Base-by-base conservation (phyloP, 2,888 invertebrate genomes). In the Dicyrtoma fusca region DNA sequence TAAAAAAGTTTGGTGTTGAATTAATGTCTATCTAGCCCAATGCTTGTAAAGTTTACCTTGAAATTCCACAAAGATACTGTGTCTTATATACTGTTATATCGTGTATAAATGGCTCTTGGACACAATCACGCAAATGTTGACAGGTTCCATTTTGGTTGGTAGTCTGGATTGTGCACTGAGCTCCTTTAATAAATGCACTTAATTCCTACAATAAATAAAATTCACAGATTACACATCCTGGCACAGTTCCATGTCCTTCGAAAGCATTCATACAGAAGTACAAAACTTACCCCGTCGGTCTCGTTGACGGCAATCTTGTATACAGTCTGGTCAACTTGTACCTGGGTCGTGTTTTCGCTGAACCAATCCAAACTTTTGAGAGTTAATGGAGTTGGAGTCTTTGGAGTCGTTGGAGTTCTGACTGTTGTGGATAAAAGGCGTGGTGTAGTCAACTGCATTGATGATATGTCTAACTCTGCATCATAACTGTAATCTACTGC, bases 71-170 rank as follows among this genome's bases (percentile, higher is more conserved):
- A 51, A 79, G 75, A 21, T 78, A 79, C 0, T 73, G 73, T 3
- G 23, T 34, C 25, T 59, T 68, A 62, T 76, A 79, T 11, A 75
- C 14, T 25, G 51, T 13, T 11, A 74, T 26, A 69, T 79, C 76
- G 34, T 74, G 19, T 5, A 71, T 47, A 70, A 80, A 79, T 2
- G 25, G 75, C 13, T 70, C 13, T 45, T 75, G 75, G 11, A 79
- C 77, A 57, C 81, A 81, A 62, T 77, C 72, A 45, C 75, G 71
- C 61, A 81, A 71, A 68, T 77, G 79, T 1, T 57, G 26, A 64
- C 81, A 81, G 23, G 72, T 34, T n/a, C 76, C 77, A 2, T 25
- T 26, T 10, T 11, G n/a, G 13, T 70, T 45, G 44, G n/a, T 59
- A 13, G 63, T 64, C 8, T n/a, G 47, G 14, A 55, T 51, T 47